A percentile compares a stretch with the other conserved stretches of the same genome.
phyloP scores from a whole-genome alignment of 2,797 vertebrate species.

The Platyrinchus mystaceus region DNA sequence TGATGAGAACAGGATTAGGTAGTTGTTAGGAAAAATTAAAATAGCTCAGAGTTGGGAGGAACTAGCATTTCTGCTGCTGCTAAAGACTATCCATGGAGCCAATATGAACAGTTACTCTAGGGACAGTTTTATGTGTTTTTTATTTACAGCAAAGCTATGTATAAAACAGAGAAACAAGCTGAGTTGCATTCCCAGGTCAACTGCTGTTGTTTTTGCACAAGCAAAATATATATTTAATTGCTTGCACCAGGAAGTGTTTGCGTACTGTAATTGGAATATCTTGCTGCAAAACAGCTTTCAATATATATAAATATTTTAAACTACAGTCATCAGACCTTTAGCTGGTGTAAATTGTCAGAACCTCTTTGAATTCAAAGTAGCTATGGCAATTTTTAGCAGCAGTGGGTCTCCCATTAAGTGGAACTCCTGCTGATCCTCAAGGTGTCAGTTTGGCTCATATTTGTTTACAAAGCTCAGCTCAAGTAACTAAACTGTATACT shows the following conservation, averaged over 20 bases:
- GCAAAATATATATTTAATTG: slow-evolving; percentile 28
- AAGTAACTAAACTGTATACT: background rate
- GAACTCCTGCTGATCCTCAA: slow-evolving; percentile 49
- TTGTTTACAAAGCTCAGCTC: slow-evolving; percentile 44
- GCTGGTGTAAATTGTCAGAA: slow-evolving; percentile 39
- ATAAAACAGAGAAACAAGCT: background rate
- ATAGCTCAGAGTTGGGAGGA: background rate
- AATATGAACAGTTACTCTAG: background rate
- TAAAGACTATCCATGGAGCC: background rate
- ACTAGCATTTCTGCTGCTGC: background rate
- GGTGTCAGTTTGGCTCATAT: slow-evolving; percentile 48
- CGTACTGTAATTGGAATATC: slow-evolving; percentile 23
- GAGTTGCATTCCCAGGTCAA: slow-evolving; percentile 1
- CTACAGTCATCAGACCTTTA: slow-evolving; percentile 1
- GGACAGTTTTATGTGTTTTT: background rate
- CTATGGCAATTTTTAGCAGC: slow-evolving; percentile 39
- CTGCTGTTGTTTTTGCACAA: slow-evolving; percentile 7
- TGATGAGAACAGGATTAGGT: background rate
- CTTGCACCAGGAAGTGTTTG: background rate
- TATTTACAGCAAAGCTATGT: slow-evolving; percentile 12
- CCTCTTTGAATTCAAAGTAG: slow-evolving; percentile 44
- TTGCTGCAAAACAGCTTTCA: slow-evolving; percentile 29
- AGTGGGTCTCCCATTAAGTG: slow-evolving; percentile 54
- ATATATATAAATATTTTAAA: slow-evolving; percentile 55
- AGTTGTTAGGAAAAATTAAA: background rate